Conservation (phyloP, 1,140 invertebrate genomes). For the Zelostemma sp. region DNA sequence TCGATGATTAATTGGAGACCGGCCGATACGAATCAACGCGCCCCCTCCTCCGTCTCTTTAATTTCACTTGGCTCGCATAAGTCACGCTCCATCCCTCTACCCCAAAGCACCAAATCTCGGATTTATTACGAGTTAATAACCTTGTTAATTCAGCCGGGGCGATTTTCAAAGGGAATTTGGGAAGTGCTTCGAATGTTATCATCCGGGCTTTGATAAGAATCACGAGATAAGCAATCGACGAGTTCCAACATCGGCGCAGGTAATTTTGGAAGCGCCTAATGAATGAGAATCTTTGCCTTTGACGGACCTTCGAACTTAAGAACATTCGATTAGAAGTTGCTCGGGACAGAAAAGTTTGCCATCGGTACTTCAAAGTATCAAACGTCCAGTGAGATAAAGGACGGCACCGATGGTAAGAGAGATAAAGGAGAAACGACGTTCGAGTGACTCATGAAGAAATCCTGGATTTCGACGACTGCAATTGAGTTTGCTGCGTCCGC, state of each 20-base stretch:
- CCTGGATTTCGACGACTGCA: constrained; percentile 47
- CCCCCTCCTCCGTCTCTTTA: no score
- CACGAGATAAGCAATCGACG: constrained; percentile 1
- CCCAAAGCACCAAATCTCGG: no score
- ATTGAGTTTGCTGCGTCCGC: constrained; percentile 47
- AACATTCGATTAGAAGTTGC: constrained; percentile 49
- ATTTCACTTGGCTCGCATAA: no score
- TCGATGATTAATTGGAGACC: not conserved
- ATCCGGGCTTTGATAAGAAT: no score
- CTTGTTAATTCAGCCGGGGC: no score
- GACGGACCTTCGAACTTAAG: constrained; percentile 48
- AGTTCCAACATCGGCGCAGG: not conserved
- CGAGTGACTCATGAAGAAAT: constrained; percentile 44
- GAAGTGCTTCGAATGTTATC: no score
- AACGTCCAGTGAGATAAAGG: constrained; percentile 49
- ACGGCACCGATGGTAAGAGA: constrained; percentile 46
- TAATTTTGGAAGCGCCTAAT: constrained; percentile 34
- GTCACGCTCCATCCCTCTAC: no score
- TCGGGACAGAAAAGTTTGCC: constrained; percentile 34
- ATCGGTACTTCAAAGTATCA: constrained; percentile 40
- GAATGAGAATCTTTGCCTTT: constrained; percentile 47
- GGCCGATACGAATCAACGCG: not conserved
- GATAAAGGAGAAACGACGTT: constrained; percentile 47
- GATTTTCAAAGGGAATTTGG: no score
- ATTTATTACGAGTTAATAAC: no score